Base-by-base conservation (phyloP, 2,797 vertebrate species). In the Rhodeus uyekii region DNA sequence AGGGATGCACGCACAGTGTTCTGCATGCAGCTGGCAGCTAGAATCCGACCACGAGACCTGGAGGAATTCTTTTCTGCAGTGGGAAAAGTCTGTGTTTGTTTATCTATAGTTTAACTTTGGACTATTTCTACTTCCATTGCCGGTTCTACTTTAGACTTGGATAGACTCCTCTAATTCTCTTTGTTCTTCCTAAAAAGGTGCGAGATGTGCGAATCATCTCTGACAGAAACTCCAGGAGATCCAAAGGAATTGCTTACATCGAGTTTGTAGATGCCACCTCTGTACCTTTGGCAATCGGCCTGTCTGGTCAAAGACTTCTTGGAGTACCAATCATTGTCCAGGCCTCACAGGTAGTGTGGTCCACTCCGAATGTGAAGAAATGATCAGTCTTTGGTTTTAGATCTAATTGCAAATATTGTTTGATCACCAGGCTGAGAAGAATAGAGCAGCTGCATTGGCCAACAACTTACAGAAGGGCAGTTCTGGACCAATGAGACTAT, bases 31-130 rank as follows among this genome's bases (percentile, higher is more conserved):
- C 91, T 99, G 80, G 98, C 98, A 34, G 97, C 98, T 75, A 94
- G 98, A 89, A 99, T 99, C 83, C 93, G 97, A 53, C 97, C 97
- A 2, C 93, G 97, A 84, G 98, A 99, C 90, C 91, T 99, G 90
- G 97, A 99, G 91, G 98, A 99, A 79, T 99, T 99, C 92, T 99
- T 98, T 90, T 99, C 98, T 83, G 97, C 98, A 76, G 98, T 99
- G 82, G 98, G 98, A 72, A 98, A 98, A 94, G 97, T 97, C 90
- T 88, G 84, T 72, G 27, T 44, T 65, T 61, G 4, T 74, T 32
- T 3, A 76, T 22, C 13, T 83, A 22, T 19, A 22, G 4, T 55
- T 12, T 14, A 4, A 44, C 18, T 78, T 6, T 82, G 2, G 63
- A 12, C 9, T 4, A 29, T 12, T 13, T 46, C 10, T 46, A 16